Percentiles rank a stretch among this genome's conserved stretches.
phyloP scores from a whole-genome alignment of 1,140 invertebrate genomes.

The Pinna nobilis region DNA sequence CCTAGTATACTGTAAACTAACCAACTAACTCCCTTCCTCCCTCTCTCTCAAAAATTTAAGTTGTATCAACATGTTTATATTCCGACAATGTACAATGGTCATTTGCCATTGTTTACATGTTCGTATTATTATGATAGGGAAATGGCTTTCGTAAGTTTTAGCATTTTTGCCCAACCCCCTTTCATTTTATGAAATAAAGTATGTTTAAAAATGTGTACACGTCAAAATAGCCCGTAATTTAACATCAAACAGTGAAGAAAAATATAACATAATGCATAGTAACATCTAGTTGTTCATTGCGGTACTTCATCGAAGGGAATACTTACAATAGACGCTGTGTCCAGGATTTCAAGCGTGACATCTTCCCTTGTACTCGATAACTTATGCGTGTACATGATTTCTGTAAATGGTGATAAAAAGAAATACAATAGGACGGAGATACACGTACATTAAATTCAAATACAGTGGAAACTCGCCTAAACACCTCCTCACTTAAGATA shows the following conservation, averaged over 20 bases:
- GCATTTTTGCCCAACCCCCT: not conserved
- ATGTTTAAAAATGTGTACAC: not conserved
- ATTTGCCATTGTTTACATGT: too few species aligned
- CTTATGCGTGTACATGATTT: constrained; percentile 59
- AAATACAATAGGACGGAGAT: too few species aligned
- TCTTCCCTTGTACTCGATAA: constrained; percentile 53
- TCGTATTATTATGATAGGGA: not conserved
- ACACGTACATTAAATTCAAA: too few species aligned
- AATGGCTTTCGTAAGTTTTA: not conserved
- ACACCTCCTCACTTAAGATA: too few species aligned
- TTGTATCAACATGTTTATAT: too few species aligned
- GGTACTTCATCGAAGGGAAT: not conserved
- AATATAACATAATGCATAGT: not conserved
- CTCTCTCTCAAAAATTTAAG: too few species aligned
- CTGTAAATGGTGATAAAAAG: too few species aligned
- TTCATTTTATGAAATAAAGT: not conserved
- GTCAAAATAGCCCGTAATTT: not conserved
- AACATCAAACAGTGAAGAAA: not conserved
- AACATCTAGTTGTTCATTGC: not conserved
- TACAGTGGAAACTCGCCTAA: too few species aligned
- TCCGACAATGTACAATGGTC: too few species aligned
- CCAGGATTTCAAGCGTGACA: constrained; percentile 54
- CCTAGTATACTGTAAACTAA: too few species aligned
- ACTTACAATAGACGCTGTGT: constrained; percentile 45
- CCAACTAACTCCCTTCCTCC: too few species aligned